Conservation (phyloP, 2,797 vertebrate species). For the Phalloptychus januarius region DNA sequence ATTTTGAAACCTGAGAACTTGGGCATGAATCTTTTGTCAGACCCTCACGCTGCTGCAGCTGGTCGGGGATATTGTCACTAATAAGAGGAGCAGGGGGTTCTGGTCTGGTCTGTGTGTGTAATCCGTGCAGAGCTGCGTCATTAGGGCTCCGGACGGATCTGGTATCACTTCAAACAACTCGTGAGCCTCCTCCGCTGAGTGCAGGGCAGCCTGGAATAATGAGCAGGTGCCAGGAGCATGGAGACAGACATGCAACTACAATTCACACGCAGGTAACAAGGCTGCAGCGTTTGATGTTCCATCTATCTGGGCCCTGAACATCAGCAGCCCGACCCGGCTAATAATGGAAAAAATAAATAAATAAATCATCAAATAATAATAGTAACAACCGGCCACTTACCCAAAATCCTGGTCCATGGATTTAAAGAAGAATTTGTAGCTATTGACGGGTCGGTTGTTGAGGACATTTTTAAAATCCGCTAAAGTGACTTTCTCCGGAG, state of each 20-base stretch:
- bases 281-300: constrained; percentile 33
- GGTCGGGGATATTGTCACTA: constrained; percentile 20
- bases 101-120: constrained; percentile 40
- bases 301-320: constrained; percentile 11
- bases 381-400: constrained; percentile 77
- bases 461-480: constrained; percentile 99
- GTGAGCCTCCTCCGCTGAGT: constrained; percentile 54
- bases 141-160: constrained; percentile 63
- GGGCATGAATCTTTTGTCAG: constrained; percentile 44
- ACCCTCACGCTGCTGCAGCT: constrained; percentile 14
- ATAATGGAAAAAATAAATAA: constrained; percentile 20
- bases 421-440: constrained; percentile 99
- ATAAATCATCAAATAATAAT: background rate
- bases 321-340: constrained; percentile 26
- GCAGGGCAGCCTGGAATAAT: constrained; percentile 60
- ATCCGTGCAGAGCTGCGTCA: constrained; percentile 62
- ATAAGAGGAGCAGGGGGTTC: constrained; percentile 20
- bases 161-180: constrained; percentile 69
- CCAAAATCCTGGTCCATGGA: constrained; percentile 99
- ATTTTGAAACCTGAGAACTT: constrained; percentile 36
- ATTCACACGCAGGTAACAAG: constrained; percentile 50
- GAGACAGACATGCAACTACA: constrained; percentile 48
- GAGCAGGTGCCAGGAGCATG: constrained; percentile 77
- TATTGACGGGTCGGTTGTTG: constrained; percentile 92
- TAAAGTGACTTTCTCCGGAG: constrained; percentile 95